Evolutionary conservation across 2,797 vertebrate genomes (phyloP).

Genomic region (Ibycter americanus): DNA sequence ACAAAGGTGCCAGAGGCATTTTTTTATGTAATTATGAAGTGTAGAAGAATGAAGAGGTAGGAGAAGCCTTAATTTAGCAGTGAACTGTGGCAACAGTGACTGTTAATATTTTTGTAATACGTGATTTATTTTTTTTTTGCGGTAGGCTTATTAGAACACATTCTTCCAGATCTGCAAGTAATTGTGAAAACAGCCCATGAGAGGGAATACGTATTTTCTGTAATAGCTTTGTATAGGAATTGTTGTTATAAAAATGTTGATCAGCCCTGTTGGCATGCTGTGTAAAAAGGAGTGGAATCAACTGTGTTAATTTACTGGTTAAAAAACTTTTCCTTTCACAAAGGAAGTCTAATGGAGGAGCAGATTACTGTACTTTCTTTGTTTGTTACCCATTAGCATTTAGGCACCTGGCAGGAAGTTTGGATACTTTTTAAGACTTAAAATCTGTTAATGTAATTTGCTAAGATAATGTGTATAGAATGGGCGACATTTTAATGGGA

Average conservation of each 20-base stretch:
- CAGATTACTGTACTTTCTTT: constrained; percentile 57
- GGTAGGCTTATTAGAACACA: neutral
- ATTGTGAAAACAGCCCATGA: neutral
- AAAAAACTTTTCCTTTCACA: constrained; percentile 67
- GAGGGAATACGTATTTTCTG: neutral
- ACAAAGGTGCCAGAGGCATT: neutral
- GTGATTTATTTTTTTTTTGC: neutral
- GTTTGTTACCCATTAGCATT: constrained; percentile 44
- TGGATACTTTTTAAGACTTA: neutral
- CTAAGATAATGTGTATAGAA: neutral
- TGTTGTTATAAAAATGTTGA: neutral
- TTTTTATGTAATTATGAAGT: neutral
- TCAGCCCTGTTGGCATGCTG: neutral
- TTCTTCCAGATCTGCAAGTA: neutral
- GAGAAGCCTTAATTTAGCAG: neutral
- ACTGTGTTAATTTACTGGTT: constrained; percentile 13
- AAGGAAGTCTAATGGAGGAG: constrained; percentile 55
- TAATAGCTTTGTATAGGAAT: neutral
- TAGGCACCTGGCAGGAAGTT: constrained; percentile 62
- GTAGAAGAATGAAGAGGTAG: neutral
- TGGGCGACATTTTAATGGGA: neutral
- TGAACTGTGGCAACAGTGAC: neutral
- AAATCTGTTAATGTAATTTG: neutral
- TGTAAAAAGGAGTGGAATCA: neutral
- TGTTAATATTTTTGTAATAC: neutral